Conservation (phyloP, 2,797 vertebrate species). For the Amblyraja radiata region DNA sequence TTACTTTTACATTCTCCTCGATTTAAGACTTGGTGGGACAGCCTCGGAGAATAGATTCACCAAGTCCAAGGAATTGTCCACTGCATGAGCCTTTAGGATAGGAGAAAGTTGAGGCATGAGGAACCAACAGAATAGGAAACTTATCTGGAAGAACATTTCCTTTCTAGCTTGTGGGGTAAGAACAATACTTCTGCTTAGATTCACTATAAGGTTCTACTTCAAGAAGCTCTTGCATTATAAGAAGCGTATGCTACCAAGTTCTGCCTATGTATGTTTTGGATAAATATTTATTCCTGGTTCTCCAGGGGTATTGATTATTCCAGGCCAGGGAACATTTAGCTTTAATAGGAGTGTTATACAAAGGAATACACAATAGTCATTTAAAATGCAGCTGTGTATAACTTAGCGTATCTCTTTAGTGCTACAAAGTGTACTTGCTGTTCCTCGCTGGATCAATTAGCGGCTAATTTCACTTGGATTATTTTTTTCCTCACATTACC, state of each 20-base stretch:
- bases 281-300: neutral
- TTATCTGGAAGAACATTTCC: neutral
- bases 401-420: neutral
- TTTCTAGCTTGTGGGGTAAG: neutral
- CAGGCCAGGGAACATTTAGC: neutral
- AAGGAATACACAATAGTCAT: neutral
- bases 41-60: too few relatives aligned
- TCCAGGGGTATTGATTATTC: neutral
- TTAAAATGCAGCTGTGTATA: neutral
- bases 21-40: too few relatives aligned
- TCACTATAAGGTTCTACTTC: neutral
- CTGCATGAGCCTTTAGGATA: neutral
- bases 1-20: too few relatives aligned
- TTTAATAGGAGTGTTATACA: neutral
- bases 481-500: neutral
- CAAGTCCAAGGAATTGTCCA: neutral
- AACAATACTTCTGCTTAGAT: neutral
- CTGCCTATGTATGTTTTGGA: neutral
- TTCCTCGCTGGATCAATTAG: slow-evolving; percentile 14
- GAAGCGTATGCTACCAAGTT: neutral
- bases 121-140: neutral
- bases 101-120: neutral
- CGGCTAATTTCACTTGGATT: neutral
- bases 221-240: neutral
- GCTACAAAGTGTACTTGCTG: neutral